Evolutionary conservation across 2,113 vertebrate genomes (phyloP), one percentile per base, ranked within the genome.

Genomic region (Todiramphus saurophagus): DNA sequence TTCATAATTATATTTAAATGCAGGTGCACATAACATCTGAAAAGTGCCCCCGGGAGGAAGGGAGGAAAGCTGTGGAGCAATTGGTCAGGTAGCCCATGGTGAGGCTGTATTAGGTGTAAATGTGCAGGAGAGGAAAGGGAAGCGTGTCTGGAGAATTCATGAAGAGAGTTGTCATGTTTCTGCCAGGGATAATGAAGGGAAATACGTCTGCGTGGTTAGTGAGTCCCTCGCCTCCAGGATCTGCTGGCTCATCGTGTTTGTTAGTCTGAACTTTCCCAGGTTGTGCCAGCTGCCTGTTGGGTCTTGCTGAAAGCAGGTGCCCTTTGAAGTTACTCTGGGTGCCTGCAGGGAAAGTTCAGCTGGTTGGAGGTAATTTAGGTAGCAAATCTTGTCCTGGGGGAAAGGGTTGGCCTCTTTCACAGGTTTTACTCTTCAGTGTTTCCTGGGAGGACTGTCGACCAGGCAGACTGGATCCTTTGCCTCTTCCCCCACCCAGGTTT

Each of bases 301-400:
- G 19, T 58, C 66, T 85, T 78, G 76, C 55, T 50, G 51, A 31
- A 39, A 3, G 0, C 0, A 0, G 15, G 4, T 69, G 43, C 24
- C 24, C 28, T 31, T 20, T 58, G 77, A 46, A 63, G 39, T 30
- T 25, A 10, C 16, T 44, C 25, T 4, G n/a, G 15, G 31, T 39
- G 14, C 33, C 79, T 30, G 28, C n/a, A 50, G 70, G 78, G 60
- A 10, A 33, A 1, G 9, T 63, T 37, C 37, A 43, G 24, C 46
- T 53, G 4, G 0, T 87, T 0, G 0, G 25, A 72, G 74, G 16
- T 3, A 0, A 9, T 75, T 51, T 70, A 35, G 30, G 8, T 19
- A 31, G 18, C 4, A 1, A 66, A 5, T 37, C 48, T 66, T 70
- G 39, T 83, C 43, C 50, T 60, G 16, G 33, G 19, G 16, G 19